Conservation (phyloP, 2,888 invertebrate genomes). For the Crioceris asparagi region DNA sequence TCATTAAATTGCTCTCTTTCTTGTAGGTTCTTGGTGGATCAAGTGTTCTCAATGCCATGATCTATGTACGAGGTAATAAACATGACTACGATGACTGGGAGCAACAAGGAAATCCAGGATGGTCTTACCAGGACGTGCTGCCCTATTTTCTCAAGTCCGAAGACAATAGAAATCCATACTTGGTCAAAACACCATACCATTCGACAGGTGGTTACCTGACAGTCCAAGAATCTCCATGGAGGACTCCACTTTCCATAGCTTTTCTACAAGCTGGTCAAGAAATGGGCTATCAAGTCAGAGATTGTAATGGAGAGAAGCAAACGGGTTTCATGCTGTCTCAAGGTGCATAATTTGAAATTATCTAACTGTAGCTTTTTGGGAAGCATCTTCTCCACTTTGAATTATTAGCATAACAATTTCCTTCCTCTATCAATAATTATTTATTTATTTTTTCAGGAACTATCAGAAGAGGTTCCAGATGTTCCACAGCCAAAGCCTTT, state of each 20-base stretch:
- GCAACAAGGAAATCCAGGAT: slow-evolving; percentile 69
- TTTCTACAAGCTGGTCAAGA: slow-evolving; percentile 75
- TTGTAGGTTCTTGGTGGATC: slow-evolving; percentile 63
- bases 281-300: slow-evolving; percentile 69
- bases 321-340: slow-evolving; percentile 82
- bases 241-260: slow-evolving; percentile 69
- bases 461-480: slow-evolving; percentile 70
- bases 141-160: slow-evolving; percentile 82
- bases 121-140: slow-evolving; percentile 73
- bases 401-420: too few species aligned
- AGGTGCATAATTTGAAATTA: slow-evolving; percentile 49
- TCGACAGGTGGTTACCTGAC: slow-evolving; percentile 69
- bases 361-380: too few species aligned
- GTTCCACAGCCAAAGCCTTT: slow-evolving; percentile 83
- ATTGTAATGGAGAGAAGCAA: slow-evolving; percentile 72
- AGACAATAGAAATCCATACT: slow-evolving; percentile 76
- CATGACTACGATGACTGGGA: slow-evolving; percentile 85
- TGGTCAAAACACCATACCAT: slow-evolving; percentile 65
- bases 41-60: slow-evolving; percentile 83
- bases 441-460: slow-evolving; percentile 22
- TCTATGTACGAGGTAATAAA: slow-evolving; percentile 80
- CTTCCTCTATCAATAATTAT: too few species aligned
- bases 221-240: slow-evolving; percentile 77
- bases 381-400: too few species aligned
- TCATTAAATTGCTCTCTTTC: too few species aligned